phyloP scores from a whole-genome alignment of 2,113 vertebrate species.

The Melanerpes aurifrons region DNA sequence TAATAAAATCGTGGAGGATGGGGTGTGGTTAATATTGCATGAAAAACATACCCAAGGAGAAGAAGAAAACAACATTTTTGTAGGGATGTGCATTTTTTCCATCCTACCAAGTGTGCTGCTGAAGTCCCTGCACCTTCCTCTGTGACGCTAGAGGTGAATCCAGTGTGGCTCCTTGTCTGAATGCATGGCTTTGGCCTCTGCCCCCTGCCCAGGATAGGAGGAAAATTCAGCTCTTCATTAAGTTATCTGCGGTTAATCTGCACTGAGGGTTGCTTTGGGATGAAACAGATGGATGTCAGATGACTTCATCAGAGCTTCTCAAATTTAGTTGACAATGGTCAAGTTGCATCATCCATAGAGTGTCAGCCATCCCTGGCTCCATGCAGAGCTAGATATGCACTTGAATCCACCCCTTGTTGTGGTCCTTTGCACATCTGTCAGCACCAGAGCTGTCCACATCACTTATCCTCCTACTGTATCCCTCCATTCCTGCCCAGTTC shows the following conservation, averaged over 20 bases:
- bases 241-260: not conserved
- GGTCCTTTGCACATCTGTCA: not conserved
- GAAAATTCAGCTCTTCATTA: not conserved
- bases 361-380: not conserved
- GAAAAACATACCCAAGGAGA: not conserved
- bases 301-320: not conserved
- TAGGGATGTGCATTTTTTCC: not conserved
- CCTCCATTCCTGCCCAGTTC: not conserved
- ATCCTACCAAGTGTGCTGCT: not conserved
- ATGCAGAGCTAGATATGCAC: not conserved
- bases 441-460: not conserved
- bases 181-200: not conserved
- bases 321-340: not conserved
- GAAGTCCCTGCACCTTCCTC: fast-evolving
- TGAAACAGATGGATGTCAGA: not conserved
- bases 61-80: not conserved
- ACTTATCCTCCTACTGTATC: fast-evolving
- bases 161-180: not conserved
- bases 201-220: fast-evolving
- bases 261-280: not conserved
- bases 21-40: not conserved
- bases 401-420: not conserved
- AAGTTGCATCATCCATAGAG: fast-evolving
- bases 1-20: not conserved
- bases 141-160: not conserved